Evolutionary conservation across 1,140 invertebrate species (phyloP).

Genomic region (Bombus vancouverensis): DNA sequence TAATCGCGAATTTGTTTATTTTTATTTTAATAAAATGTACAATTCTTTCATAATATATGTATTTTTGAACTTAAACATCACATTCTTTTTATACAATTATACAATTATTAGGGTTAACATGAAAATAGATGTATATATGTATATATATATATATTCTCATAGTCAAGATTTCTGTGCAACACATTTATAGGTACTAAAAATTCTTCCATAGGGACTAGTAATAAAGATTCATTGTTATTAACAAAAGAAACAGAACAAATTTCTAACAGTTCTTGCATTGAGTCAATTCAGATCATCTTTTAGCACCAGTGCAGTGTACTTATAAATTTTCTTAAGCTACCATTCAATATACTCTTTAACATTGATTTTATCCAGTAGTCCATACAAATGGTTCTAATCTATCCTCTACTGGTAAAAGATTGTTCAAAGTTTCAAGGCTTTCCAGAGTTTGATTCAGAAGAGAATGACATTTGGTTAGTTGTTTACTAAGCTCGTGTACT

Average conservation of each 20-base stretch:
- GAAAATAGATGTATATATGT: slow-evolving; percentile 47
- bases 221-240: not conserved
- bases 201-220: not conserved
- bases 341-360: not conserved
- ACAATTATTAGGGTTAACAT: slow-evolving; percentile 40
- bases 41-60: slow-evolving; percentile 20
- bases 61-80: slow-evolving; percentile 50
- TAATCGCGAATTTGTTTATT: not conserved
- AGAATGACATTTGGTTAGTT: slow-evolving; percentile 91
- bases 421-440: slow-evolving; percentile 92
- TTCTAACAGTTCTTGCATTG: not conserved
- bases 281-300: not conserved
- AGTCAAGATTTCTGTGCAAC: slow-evolving; percentile 36
- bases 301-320: slow-evolving; percentile 42
- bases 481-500: slow-evolving; percentile 87
- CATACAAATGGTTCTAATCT: slow-evolving; percentile 95
- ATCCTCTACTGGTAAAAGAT: slow-evolving; percentile 91
- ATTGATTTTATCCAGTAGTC: slow-evolving; percentile 88
- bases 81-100: slow-evolving; percentile 42
- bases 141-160: slow-evolving; percentile 33
- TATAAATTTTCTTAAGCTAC: not conserved
- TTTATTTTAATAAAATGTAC: slow-evolving; percentile 31
- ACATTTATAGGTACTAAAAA: slow-evolving; percentile 28
- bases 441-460: slow-evolving; percentile 93
- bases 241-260: slow-evolving; percentile 17